Conservation (phyloP, 2,888 invertebrate species). For the Achlya flavicornis region DNA sequence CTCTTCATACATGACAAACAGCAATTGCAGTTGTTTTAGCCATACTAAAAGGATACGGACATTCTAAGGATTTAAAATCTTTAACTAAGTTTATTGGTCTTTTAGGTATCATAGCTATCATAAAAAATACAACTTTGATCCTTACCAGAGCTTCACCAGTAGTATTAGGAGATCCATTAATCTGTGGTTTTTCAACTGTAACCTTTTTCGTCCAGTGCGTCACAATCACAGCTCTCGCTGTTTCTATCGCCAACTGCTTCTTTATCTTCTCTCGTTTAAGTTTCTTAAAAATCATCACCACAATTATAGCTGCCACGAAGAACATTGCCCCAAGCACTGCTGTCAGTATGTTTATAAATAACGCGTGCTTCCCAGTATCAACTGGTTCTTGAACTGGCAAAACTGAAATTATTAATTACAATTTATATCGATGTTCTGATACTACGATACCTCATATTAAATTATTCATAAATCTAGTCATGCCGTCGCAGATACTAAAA, state of each 20-base stretch:
- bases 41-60: too few relatives aligned
- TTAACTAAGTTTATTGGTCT: too few relatives aligned
- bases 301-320: conserved; percentile 82
- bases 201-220: conserved; percentile 96
- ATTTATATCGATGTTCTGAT: background rate
- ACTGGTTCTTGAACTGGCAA: conserved; percentile 62
- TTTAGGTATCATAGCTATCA: too few relatives aligned
- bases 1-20: background rate
- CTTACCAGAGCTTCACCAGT: conserved; percentile 86
- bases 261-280: conserved; percentile 91
- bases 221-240: conserved; percentile 90
- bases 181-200: conserved; percentile 91
- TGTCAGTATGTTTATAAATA: conserved; percentile 84
- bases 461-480: conserved; percentile 1
- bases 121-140: conserved; percentile 3
- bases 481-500: background rate
- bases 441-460: background rate
- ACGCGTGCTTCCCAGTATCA: conserved; percentile 78
- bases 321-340: conserved; percentile 85
- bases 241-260: conserved; percentile 91
- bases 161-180: conserved; percentile 84
- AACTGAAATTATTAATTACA: conserved; percentile 47
- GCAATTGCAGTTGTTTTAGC: too few relatives aligned
- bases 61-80: too few relatives aligned
- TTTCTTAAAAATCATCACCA: conserved; percentile 88